These are phyloP conservation scores for Mamestra configurata DNA, from an alignment of 1,140 invertebrate species.

Conservation along the genomic window DNA sequence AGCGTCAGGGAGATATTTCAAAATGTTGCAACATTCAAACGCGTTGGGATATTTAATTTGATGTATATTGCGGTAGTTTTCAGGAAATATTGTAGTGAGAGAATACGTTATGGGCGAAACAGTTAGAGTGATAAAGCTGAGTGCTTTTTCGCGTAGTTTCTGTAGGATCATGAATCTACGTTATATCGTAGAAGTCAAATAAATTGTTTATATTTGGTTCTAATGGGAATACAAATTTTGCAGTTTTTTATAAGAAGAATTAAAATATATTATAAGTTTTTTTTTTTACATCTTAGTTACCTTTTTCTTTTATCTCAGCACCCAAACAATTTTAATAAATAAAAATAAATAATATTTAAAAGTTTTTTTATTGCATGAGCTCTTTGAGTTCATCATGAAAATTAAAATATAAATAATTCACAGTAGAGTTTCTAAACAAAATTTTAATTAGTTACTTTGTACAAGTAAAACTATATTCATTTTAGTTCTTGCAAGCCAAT, in stretches of 20 bases:
- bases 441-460: slow-evolving; percentile 10
- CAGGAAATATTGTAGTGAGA: slow-evolving; percentile 3
- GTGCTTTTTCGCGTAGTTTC: neutral
- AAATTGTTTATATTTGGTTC: too few relatives aligned
- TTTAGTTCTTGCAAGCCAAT: neutral
- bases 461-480: slow-evolving; percentile 9
- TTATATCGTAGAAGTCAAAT: too few relatives aligned
- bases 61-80: slow-evolving; percentile 4
- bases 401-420: neutral
- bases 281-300: too few relatives aligned
- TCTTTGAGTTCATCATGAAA: neutral
- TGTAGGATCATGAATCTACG: too few relatives aligned
- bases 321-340: too few relatives aligned
- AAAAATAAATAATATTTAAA: neutral
- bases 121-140: neutral
- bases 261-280: too few relatives aligned
- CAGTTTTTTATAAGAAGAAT: too few relatives aligned
- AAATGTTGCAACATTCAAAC: slow-evolving; percentile 7
- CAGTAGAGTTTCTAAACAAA: neutral
- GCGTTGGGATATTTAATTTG: slow-evolving; percentile 30
- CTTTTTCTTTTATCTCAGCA: too few relatives aligned
- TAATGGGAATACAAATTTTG: too few relatives aligned
- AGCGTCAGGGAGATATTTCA: slow-evolving; percentile 3
- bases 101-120: neutral
- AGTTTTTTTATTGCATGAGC: neutral